Conservation (phyloP, 2,888 invertebrate genomes). For the Tromatobia lineatoria region DNA sequence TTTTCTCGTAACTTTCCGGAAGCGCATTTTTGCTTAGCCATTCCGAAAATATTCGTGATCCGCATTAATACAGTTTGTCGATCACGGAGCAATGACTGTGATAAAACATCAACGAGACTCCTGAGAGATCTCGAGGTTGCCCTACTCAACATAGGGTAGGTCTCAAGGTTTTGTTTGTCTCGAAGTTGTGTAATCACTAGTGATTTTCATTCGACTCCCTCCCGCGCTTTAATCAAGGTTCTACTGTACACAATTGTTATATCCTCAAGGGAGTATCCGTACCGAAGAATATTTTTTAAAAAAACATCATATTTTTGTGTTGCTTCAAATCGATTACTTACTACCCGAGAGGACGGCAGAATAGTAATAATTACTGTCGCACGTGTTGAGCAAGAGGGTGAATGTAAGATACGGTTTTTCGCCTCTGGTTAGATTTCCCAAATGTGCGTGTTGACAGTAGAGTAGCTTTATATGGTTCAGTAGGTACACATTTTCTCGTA, state of each 20-base stretch:
- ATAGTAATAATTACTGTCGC: conserved; percentile 10
- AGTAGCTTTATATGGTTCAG: conserved; percentile 26
- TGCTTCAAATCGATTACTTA: no score
- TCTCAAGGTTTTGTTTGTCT: conserved; percentile 1
- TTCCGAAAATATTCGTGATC: conserved; percentile 64
- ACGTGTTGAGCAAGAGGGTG: conserved; percentile 18
- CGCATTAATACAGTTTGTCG: conserved; percentile 68
- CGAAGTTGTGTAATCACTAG: conserved; percentile 15
- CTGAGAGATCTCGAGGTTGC: conserved; percentile 61
- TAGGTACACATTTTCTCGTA: conserved; percentile 37
- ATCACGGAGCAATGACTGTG: conserved; percentile 65
- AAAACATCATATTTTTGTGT: no score
- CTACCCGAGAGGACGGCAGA: no score
- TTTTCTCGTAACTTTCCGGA: conserved; percentile 40
- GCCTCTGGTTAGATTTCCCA: conserved; percentile 9
- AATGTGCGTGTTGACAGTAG: conserved; percentile 1
- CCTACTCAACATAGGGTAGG: conserved; percentile 32
- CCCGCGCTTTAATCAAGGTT: no score
- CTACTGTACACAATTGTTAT: no score
- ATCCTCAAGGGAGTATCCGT: no score
- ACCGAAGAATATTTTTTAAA: no score
- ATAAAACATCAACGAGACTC: conserved; percentile 76
- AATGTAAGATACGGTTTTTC: conserved; percentile 21
- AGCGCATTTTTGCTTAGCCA: conserved; percentile 45
- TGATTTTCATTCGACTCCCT: no score